Base-by-base conservation (phyloP, 2,113 vertebrate species). In the Polyodon spathula region DNA sequence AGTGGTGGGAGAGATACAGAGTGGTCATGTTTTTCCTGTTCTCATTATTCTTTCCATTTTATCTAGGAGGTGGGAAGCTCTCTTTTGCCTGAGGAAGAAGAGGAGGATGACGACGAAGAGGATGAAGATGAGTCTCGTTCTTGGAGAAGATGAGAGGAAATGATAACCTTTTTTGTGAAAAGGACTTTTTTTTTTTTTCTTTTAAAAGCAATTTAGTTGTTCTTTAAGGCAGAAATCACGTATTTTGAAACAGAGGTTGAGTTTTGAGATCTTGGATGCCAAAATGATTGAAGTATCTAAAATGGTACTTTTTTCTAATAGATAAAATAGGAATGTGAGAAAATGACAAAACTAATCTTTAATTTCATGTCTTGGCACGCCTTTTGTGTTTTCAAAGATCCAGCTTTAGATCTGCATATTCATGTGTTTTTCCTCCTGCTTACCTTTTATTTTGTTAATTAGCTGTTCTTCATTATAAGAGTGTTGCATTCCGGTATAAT, bases 61-160 rank as follows among this genome's bases (percentile, higher is more conserved):
- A 2, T 53, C 58, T 71, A 97, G 95, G 92, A 95, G 78, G 87
- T 90, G 38, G 88, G 85, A 57, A 87, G 90, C 63, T 86, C 93
- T 50, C 88, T 90, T 74, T 85, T 95, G 83, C 91, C 90, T 40
- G 93, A 92, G 73, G 90, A 93, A 63, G 95, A 98, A 78, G 92
- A 98, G 66, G 95, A 98, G 11, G 95, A 98, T 0, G 94, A 97
- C 0, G 94, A 97, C 1, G 95, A 98, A 6, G 95, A 98, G 62
- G 94, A 98, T 44, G 92, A 97, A 73, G 89, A 92, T 54, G 93
- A 97, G 72, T 95, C 93, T 70, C 93, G 95, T 72, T 97, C 93
- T 6, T 98, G 95, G 95, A 87, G 96, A 76, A 93, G 94, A 90
- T 98, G 89, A 95, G 89, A 67, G 15, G 48, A 0, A 65, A 58